Evolutionary conservation across 2,797 vertebrate species (phyloP).

Genomic region (Gouania willdenowi): DNA sequence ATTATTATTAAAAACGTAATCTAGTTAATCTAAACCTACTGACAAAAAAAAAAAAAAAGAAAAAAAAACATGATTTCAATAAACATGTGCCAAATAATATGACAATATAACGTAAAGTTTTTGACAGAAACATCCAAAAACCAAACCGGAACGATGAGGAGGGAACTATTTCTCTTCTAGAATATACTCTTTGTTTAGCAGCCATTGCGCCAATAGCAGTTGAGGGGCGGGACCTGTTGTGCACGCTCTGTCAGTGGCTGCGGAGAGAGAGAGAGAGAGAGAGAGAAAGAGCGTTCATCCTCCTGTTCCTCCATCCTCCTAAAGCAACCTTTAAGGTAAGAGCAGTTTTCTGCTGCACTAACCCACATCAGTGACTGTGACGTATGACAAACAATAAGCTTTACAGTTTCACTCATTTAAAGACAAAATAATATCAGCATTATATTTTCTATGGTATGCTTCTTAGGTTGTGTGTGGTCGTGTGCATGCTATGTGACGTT

Average conservation of each 20-base stretch:
- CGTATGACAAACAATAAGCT: background rate
- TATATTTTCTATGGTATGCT: conserved; percentile 2
- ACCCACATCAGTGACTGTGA: background rate
- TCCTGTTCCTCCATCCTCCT: conserved; percentile 13
- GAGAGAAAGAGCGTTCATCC: conserved; percentile 25
- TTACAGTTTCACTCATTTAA: background rate
- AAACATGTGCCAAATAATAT: too few species aligned
- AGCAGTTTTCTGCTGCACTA: conserved; percentile 17
- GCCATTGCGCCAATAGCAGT: conserved; percentile 39
- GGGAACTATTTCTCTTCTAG: rapidly evolving
- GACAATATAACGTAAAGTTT: too few species aligned
- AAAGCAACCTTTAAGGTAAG: conserved; percentile 51
- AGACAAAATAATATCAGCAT: background rate
- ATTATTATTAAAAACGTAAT: too few species aligned
- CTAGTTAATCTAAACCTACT: too few species aligned
- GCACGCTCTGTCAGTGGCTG: conserved; percentile 43
- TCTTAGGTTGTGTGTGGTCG: conserved; percentile 12
- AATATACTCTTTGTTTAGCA: conserved; percentile 29
- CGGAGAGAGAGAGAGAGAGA: conserved; percentile 52
- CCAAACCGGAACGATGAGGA: background rate
- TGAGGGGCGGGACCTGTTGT: conserved; percentile 56
- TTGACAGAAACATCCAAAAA: too few species aligned
- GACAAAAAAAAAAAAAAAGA: too few species aligned
- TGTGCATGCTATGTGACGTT: conserved; percentile 3
- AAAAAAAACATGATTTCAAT: too few species aligned